A percentile compares a stretch with the other conserved stretches of the same genome.
These are phyloP conservation scores for Aldrovandia affinis DNA, from an alignment of 2,797 vertebrate species.

Conservation along the genomic window DNA sequence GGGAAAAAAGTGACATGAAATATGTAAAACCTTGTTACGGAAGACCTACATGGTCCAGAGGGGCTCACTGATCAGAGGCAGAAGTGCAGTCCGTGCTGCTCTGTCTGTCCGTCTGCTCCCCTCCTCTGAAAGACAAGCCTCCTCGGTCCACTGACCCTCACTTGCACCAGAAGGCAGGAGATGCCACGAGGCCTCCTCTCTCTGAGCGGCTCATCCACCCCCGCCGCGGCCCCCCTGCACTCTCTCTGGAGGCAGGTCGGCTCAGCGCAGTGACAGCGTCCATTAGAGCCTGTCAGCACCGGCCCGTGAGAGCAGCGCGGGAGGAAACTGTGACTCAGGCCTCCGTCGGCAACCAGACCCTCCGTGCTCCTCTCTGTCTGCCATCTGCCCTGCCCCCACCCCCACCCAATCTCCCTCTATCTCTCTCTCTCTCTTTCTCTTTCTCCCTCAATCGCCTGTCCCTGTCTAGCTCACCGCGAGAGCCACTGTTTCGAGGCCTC, in stretches of 20 bases:
- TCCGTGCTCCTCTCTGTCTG: slow-evolving; percentile 15
- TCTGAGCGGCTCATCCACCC: neutral
- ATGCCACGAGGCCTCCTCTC: neutral
- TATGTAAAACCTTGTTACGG: slow-evolving; percentile 52
- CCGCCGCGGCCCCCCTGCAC: neutral
- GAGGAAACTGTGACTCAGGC: slow-evolving; percentile 40
- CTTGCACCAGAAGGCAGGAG: neutral
- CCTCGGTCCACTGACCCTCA: neutral
- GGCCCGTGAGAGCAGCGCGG: neutral
- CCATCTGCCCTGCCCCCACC: too few species aligned
- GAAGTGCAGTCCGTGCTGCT: neutral
- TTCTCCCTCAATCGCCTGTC: neutral
- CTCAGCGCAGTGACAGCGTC: slow-evolving; percentile 37
- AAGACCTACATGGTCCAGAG: slow-evolving; percentile 39
- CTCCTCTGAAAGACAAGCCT: too few species aligned
- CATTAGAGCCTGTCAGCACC: slow-evolving; percentile 41
- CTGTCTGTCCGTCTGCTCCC: neutral
- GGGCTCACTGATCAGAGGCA: neutral
- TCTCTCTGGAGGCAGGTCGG: neutral
- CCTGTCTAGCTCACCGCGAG: neutral
- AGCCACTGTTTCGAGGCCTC: neutral
- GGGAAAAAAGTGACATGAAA: slow-evolving; percentile 51
- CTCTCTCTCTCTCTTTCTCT: slow-evolving; percentile 3
- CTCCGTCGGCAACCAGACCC: neutral
- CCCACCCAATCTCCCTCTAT: neutral